These are phyloP conservation scores for Priocnemis perturbator DNA, from an alignment of 2,888 invertebrate species.

Conservation along the genomic window DNA sequence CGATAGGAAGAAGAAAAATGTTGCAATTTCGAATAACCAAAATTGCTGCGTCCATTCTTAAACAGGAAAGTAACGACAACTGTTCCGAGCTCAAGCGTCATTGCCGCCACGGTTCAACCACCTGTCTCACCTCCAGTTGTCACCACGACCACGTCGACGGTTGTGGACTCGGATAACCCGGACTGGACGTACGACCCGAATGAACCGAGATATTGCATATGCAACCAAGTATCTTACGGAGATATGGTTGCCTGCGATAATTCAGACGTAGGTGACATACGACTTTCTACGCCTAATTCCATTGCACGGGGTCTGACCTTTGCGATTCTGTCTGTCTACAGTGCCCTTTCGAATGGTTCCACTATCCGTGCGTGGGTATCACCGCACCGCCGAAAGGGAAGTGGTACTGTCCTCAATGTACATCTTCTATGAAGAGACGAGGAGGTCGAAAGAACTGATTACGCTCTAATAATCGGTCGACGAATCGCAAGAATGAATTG, in stretches of 20 bases:
- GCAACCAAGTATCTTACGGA: conserved; percentile 98
- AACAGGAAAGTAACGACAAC: conserved; percentile 70
- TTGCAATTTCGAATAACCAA: too few species aligned
- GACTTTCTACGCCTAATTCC: conserved; percentile 2
- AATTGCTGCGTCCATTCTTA: too few species aligned
- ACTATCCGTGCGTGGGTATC: conserved; percentile 98
- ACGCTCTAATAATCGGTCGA: conserved; percentile 54
- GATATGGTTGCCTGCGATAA: conserved; percentile 99
- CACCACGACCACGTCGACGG: conserved; percentile 75
- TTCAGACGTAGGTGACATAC: conserved; percentile 85
- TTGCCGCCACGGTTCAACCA: conserved; percentile 67
- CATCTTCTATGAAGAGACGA: conserved; percentile 89
- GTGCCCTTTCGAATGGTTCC: conserved; percentile 99
- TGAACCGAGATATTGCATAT: conserved; percentile 96
- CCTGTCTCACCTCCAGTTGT: conserved; percentile 75
- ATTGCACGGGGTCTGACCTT: background rate
- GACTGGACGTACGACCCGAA: conserved; percentile 97
- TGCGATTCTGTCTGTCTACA: conserved; percentile 68
- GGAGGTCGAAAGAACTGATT: conserved; percentile 87
- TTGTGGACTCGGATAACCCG: conserved; percentile 81
- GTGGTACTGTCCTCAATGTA: conserved; percentile 99
- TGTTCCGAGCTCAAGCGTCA: conserved; percentile 69
- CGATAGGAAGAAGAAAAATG: too few species aligned
- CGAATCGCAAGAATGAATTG: conserved; percentile 44
- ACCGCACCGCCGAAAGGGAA: conserved; percentile 97